Evolutionary conservation across 2,888 invertebrate species (phyloP).

Genomic region (Proisotoma minuta): DNA sequence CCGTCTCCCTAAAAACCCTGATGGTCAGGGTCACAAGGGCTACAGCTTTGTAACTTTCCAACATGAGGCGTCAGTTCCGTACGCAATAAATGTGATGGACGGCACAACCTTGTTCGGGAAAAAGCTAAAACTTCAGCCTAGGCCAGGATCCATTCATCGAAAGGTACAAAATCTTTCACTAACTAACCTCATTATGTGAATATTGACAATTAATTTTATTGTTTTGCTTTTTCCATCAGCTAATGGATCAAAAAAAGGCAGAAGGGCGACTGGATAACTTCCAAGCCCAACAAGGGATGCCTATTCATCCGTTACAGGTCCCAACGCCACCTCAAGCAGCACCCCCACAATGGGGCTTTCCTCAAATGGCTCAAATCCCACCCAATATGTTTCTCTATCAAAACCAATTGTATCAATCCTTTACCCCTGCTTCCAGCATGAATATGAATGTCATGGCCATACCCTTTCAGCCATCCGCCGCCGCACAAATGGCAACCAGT

Average conservation of each 20-base stretch:
- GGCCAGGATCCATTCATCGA: constrained; percentile 46
- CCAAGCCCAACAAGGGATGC: constrained; percentile 6
- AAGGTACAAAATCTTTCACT: constrained; percentile 31
- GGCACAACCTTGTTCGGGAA: constrained; percentile 45
- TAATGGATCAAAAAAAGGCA: constrained; percentile 46
- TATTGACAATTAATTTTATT: constrained; percentile 3
- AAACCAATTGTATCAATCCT: constrained; percentile 46
- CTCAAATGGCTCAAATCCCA: constrained; percentile 47
- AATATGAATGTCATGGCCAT: constrained; percentile 44
- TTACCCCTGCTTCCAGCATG: constrained; percentile 37
- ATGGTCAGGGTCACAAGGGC: constrained; percentile 46
- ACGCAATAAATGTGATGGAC: constrained; percentile 47
- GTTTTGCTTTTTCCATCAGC: constrained; percentile 23
- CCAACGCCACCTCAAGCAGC: constrained; percentile 36
- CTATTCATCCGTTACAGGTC: constrained; percentile 22
- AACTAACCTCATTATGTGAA: background rate
- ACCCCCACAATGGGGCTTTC: constrained; percentile 36
- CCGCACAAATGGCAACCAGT: constrained; percentile 18
- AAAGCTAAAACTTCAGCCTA: constrained; percentile 45
- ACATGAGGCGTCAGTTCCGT: constrained; percentile 46
- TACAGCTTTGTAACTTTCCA: constrained; percentile 20
- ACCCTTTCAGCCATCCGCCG: constrained; percentile 40
- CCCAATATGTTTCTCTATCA: constrained; percentile 47
- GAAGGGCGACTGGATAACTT: constrained; percentile 30
- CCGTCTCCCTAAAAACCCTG: constrained; percentile 45